Percentiles rank a stretch among this genome's conserved stretches.
These are phyloP conservation scores for Corythornis cristatus DNA, from an alignment of 2,113 vertebrate genomes.

Conservation along the genomic window DNA sequence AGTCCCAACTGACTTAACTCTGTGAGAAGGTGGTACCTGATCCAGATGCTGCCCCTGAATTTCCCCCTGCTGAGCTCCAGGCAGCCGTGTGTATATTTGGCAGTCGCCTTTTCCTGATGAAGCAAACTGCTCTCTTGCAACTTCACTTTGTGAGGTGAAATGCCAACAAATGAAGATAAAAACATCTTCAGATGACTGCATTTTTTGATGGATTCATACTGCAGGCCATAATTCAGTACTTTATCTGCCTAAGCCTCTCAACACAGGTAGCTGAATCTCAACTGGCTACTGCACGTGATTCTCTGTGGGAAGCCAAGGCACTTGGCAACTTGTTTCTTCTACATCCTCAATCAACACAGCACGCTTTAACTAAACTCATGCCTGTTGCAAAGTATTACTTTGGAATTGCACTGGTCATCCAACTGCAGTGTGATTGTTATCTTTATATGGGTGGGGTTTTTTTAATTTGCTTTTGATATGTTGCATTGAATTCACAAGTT, in stretches of 20 bases:
- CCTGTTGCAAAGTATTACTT: neutral
- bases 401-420: neutral
- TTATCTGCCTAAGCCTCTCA: neutral
- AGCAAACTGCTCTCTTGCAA: neutral
- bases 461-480: neutral
- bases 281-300: neutral
- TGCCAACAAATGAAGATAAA: neutral
- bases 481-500: neutral
- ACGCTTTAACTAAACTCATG: neutral
- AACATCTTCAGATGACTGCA: neutral
- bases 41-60: fast-evolving
- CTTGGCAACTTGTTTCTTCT: neutral
- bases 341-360: neutral
- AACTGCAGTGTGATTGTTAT: neutral
- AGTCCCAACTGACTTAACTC: neutral
- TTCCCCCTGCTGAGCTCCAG: neutral
- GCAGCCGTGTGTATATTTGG: fast-evolving
- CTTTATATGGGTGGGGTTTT: neutral
- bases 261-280: neutral
- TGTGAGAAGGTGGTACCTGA: neutral
- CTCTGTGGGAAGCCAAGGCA: neutral
- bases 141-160: neutral
- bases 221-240: neutral
- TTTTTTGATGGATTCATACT: conserved; percentile 9
- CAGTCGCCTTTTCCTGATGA: neutral